phyloP scores from a whole-genome alignment of 2,113 vertebrate species.

The Cyprinodon tularosa region DNA sequence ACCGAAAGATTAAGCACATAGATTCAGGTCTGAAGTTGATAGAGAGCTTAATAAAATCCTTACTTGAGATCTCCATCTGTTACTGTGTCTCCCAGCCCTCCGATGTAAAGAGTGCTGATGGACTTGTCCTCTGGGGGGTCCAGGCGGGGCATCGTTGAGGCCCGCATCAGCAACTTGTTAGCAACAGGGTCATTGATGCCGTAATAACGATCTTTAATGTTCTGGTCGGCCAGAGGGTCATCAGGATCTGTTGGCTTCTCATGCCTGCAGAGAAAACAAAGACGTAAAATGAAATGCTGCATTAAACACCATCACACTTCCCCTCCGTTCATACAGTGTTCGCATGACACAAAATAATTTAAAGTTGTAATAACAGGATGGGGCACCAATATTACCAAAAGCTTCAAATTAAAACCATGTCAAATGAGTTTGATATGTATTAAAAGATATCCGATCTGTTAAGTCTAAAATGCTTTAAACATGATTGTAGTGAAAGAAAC shows the following conservation, averaged over 20 bases:
- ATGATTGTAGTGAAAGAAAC: no score
- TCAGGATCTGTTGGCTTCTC: conserved; percentile 99
- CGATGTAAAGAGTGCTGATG: conserved; percentile 95
- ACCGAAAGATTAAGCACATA: background rate
- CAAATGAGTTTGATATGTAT: no score
- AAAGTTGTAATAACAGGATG: background rate
- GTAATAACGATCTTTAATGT: conserved; percentile 98
- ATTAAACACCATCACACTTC: background rate
- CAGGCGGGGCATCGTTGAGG: conserved; percentile 95
- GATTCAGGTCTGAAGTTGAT: background rate
- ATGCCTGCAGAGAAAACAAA: conserved; percentile 79
- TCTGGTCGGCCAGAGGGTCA: conserved; percentile 97
- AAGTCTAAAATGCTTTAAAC: no score
- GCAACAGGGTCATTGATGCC: conserved; percentile 98
- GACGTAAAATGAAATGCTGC: background rate
- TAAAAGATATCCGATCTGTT: no score
- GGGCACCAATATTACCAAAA: background rate
- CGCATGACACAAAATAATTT: background rate
- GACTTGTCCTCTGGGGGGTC: conserved; percentile 96
- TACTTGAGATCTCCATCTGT: conserved; percentile 95
- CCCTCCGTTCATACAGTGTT: background rate
- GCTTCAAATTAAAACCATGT: no score
- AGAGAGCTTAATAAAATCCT: background rate
- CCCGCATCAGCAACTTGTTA: conserved; percentile 94
- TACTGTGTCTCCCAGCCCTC: conserved; percentile 93